phyloP scores from a whole-genome alignment of 2,797 vertebrate genomes.

The Sebastes ruberrimus region DNA sequence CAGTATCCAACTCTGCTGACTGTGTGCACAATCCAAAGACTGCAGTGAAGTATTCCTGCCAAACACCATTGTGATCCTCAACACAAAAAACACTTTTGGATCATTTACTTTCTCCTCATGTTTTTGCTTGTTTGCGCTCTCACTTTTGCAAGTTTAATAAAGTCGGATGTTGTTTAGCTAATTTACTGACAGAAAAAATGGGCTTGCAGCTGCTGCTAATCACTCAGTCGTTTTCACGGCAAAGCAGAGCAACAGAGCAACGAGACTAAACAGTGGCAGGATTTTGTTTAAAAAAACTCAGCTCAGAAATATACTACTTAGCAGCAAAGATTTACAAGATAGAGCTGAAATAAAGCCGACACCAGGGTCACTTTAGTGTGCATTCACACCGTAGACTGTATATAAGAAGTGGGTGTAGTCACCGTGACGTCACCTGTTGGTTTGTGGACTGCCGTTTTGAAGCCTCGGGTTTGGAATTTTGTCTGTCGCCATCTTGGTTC shows the following conservation, averaged over 20 bases:
- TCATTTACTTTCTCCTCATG: background rate
- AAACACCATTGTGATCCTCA: background rate
- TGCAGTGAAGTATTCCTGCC: background rate
- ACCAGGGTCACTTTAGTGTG: background rate
- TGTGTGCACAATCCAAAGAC: background rate
- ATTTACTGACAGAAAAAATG: constrained; percentile 15
- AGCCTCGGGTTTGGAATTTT: background rate
- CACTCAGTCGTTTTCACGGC: background rate
- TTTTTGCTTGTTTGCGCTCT: constrained; percentile 9
- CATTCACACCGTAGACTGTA: background rate
- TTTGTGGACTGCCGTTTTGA: background rate
- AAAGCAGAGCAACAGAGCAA: background rate
- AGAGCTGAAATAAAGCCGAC: background rate
- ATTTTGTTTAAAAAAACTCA: background rate
- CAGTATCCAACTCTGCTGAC: background rate
- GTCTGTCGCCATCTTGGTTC: background rate
- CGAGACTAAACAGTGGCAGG: background rate
- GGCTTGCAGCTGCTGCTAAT: constrained; percentile 31
- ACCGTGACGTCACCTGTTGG: no score
- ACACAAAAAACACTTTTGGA: background rate
- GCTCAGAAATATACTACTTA: background rate
- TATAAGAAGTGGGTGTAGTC: background rate
- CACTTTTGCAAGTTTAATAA: constrained; percentile 21
- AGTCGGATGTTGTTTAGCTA: background rate
- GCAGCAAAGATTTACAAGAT: background rate